Conservation (phyloP, 2,888 invertebrate species). For the Agonopterix arenella region DNA sequence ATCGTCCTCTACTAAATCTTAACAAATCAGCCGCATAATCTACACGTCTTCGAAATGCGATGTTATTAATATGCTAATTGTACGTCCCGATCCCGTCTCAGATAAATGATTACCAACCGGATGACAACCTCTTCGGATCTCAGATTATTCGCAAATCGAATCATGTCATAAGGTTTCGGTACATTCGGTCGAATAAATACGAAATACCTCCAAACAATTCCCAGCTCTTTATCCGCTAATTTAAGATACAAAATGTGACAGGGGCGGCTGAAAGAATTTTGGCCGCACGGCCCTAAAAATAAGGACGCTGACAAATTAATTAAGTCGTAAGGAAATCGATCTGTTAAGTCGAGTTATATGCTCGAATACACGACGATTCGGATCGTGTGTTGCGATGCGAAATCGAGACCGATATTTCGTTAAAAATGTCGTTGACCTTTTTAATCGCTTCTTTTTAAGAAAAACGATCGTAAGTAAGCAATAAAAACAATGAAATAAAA, state of each 20-base stretch:
- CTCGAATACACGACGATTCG: slow-evolving; percentile 36
- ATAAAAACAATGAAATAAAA: background rate
- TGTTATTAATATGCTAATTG: slow-evolving; percentile 66
- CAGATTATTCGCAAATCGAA: slow-evolving; percentile 26
- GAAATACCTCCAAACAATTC: background rate
- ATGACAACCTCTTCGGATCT: slow-evolving; percentile 34
- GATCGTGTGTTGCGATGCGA: slow-evolving; percentile 16
- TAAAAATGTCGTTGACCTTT: slow-evolving; percentile 10
- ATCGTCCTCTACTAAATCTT: slow-evolving; percentile 3
- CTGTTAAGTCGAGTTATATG: slow-evolving; percentile 57
- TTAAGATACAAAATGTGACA: background rate
- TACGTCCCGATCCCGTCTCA: slow-evolving; percentile 46
- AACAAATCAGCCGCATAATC: slow-evolving; percentile 8
- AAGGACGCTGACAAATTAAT: slow-evolving; percentile 54
- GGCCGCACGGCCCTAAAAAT: slow-evolving; percentile 22
- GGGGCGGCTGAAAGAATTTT: background rate
- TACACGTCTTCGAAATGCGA: slow-evolving; percentile 37
- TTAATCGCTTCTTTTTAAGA: background rate
- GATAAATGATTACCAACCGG: slow-evolving; percentile 45
- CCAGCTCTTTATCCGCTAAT: background rate
- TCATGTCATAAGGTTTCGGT: slow-evolving; percentile 34
- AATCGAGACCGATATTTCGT: background rate
- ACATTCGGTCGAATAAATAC: slow-evolving; percentile 26
- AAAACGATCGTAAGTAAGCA: background rate
- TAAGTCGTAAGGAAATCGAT: slow-evolving; percentile 58